Conservation (phyloP, 1,140 invertebrate species). For the Dryas iulia region DNA sequence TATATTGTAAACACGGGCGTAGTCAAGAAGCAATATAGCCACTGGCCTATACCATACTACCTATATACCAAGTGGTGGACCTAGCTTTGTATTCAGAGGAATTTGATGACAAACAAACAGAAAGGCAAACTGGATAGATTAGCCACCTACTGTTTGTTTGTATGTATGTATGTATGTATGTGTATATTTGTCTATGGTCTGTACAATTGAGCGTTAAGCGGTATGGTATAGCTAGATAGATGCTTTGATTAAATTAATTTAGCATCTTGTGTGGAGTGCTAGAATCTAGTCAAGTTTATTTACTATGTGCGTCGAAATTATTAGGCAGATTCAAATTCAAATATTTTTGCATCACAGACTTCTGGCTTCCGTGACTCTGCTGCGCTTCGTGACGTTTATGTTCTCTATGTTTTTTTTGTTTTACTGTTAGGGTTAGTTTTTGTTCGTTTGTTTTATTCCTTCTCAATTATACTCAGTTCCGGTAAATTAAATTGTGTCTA, state of each 20-base stretch:
- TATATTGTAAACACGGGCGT: background rate
- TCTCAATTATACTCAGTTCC: no score
- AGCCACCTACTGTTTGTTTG: background rate
- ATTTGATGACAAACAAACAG: conserved; percentile 3
- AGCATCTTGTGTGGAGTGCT: no score
- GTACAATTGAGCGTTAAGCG: background rate
- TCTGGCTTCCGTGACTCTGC: no score
- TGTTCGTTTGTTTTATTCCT: no score
- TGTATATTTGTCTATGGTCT: background rate
- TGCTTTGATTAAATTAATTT: background rate
- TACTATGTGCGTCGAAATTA: no score
- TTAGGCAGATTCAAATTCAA: no score
- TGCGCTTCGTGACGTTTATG: no score
- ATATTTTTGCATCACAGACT: no score
- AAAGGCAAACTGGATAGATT: background rate
- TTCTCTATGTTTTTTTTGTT: no score
- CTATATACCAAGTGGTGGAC: background rate
- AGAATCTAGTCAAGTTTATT: no score
- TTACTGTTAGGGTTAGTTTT: no score
- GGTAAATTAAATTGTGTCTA: no score
- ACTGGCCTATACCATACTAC: background rate
- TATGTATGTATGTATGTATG: background rate
- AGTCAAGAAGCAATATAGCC: conserved; percentile 4
- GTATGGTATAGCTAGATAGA: background rate
- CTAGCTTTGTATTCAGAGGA: background rate